Evolutionary conservation across 2,888 invertebrate species (phyloP).

Genomic region (Uloborus plumipes): DNA sequence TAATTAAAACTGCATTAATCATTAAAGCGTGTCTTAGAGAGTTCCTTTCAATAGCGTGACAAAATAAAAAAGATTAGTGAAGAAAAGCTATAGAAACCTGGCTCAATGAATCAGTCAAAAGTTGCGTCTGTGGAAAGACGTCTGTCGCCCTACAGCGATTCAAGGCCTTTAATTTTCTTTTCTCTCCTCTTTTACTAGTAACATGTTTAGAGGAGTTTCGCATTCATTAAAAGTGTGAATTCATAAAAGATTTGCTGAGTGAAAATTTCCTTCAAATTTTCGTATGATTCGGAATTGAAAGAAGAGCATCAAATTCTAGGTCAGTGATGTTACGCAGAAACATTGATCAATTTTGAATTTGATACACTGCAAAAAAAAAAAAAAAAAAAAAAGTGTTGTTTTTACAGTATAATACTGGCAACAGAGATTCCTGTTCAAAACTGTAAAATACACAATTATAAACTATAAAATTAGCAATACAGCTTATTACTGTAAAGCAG

Average conservation of each 20-base stretch:
- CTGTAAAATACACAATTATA: no score
- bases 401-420: no score
- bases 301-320: no score
- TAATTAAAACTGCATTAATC: slow-evolving; percentile 27
- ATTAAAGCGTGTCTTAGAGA: slow-evolving; percentile 7
- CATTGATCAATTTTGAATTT: no score
- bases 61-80: slow-evolving; percentile 29
- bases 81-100: slow-evolving; percentile 24
- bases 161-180: slow-evolving; percentile 6
- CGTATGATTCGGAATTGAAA: background rate
- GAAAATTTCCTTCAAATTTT: background rate
- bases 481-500: no score
- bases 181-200: no score
- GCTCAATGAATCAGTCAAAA: slow-evolving; percentile 9
- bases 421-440: no score
- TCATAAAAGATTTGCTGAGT: background rate
- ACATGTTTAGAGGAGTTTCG: background rate
- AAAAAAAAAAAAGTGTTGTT: no score
- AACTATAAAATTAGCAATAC: no score
- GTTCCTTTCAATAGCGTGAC: slow-evolving; percentile 30
- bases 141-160: slow-evolving; percentile 9
- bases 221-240: background rate
- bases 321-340: no score
- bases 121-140: slow-evolving; percentile 1
- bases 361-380: no score